Base-by-base conservation (phyloP, 2,888 invertebrate species). In the Drosophila mercatorum region DNA sequence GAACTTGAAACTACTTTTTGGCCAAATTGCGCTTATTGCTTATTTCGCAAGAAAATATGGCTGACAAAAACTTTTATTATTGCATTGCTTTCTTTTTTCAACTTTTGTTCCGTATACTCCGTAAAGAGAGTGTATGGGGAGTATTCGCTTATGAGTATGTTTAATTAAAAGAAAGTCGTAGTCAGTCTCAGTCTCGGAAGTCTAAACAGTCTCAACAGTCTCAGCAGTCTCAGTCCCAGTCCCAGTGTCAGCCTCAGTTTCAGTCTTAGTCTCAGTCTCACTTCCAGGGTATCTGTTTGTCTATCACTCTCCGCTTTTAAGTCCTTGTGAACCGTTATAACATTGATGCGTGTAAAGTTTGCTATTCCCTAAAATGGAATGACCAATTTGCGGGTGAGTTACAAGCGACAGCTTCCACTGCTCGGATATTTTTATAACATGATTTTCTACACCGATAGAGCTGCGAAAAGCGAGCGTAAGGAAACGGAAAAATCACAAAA, bases 1-100 rank as follows among this genome's bases (percentile, higher is more conserved):
- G 66, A 62, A 73, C 67, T 80, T 76, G 66, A 86, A 85, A 80
- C 70, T 75, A 79, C 67, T 51, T 70, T 68, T n/a, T 22, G 69
- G 68, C 55, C 49, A 78, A 80, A 74, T 82, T 57, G 60, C 49
- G 70, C 65, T 69, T 71, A 80, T 78, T 82, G 79, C 78, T 75
- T 78, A 80, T 78, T 84, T 71, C 78, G 41, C 61, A 59, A 59
- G 51, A 62, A 62, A 55, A 68, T 62, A 44, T 57, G 43, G 38
- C 40, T 47, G 46, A 38, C 11, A 57, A 52, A 80, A 83, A 78
- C 55, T 75, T 72, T 72, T 64, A 52, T 66, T 72, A 68, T 70
- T 81, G 70, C 73, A 72, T 76, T 75, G 64, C 65, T 64, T 40
- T 61, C 65, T 2, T 66, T 74, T 76, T 67, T 51, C 22, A 62